phyloP scores from a whole-genome alignment of 2,888 invertebrate species.

The Agrotis exclamationis region DNA sequence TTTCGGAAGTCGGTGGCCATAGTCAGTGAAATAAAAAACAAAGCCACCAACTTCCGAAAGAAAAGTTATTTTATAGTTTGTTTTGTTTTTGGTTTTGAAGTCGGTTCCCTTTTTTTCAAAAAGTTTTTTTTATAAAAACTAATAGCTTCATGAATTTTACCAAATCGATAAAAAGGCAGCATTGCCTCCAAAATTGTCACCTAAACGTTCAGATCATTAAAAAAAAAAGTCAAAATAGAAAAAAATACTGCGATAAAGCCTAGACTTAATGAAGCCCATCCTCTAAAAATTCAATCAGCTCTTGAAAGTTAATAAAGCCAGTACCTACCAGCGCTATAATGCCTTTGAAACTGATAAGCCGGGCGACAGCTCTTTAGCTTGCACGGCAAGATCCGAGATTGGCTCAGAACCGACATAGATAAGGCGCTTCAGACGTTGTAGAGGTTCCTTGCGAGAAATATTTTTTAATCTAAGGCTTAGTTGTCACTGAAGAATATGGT shows the following conservation, averaged over 20 bases:
- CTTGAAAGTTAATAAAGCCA: conserved; percentile 22
- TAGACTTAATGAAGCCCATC: background rate
- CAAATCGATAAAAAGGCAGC: too few species aligned
- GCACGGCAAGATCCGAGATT: conserved; percentile 39
- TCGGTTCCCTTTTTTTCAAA: too few species aligned
- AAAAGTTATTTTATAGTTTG: too few species aligned
- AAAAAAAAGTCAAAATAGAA: too few species aligned
- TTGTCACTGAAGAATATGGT: background rate
- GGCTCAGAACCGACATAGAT: conserved; percentile 29
- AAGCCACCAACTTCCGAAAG: too few species aligned
- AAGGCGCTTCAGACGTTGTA: conserved; percentile 18
- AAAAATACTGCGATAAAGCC: background rate
- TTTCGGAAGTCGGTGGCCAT: too few species aligned
- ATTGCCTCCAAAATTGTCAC: too few species aligned
- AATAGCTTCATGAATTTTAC: too few species aligned
- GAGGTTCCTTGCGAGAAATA: conserved; percentile 10
- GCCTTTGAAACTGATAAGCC: conserved; percentile 41
- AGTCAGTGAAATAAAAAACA: too few species aligned
- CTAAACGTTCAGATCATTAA: too few species aligned
- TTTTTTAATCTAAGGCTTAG: conserved; percentile 19
- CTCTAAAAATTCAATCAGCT: conserved; percentile 20
- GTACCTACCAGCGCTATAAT: conserved; percentile 5
- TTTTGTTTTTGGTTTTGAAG: too few species aligned
- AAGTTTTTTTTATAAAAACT: too few species aligned
- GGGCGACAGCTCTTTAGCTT: conserved; percentile 21